phyloP scores from a whole-genome alignment of 37 sponge, comb jelly and placozoan genomes.

The Hormiphora californensis region DNA sequence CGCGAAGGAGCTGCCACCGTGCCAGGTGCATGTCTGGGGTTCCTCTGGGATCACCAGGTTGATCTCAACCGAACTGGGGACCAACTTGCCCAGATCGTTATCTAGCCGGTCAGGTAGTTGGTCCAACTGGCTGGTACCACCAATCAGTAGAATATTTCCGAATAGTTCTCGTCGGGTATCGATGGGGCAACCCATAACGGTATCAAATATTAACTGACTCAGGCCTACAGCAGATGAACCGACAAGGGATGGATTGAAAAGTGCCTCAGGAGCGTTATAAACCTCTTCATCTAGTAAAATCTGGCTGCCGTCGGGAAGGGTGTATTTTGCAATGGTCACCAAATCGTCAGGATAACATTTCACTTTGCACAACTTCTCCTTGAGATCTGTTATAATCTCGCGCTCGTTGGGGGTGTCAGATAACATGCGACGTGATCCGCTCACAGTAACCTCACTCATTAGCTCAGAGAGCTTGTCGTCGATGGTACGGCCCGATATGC shows the following conservation, averaged over 20 bases:
- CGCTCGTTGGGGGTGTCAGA: slow-evolving; percentile 20
- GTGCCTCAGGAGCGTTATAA: neutral
- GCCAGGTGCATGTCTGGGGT: neutral
- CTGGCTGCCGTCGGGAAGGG: neutral
- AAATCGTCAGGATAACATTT: neutral
- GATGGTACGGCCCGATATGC: neutral
- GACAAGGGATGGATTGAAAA: neutral
- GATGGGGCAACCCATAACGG: slow-evolving; percentile 63
- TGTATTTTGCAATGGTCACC: neutral
- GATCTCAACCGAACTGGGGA: neutral
- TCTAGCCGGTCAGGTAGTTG: neutral
- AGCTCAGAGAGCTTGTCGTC: neutral
- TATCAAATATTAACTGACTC: neutral
- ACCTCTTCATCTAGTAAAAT: neutral
- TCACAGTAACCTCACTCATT: neutral
- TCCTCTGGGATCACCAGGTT: neutral
- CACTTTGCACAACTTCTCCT: neutral
- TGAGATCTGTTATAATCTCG: neutral
- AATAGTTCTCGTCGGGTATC: slow-evolving; percentile 66
- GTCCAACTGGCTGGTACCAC: slow-evolving; percentile 59
- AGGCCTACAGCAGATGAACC: neutral
- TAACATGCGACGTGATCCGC: neutral
- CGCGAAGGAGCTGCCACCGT: neutral
- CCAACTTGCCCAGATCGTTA: neutral
- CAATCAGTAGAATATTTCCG: slow-evolving; percentile 77